Conservation (phyloP, 2,113 vertebrate species). For the Notechis scutatus region DNA sequence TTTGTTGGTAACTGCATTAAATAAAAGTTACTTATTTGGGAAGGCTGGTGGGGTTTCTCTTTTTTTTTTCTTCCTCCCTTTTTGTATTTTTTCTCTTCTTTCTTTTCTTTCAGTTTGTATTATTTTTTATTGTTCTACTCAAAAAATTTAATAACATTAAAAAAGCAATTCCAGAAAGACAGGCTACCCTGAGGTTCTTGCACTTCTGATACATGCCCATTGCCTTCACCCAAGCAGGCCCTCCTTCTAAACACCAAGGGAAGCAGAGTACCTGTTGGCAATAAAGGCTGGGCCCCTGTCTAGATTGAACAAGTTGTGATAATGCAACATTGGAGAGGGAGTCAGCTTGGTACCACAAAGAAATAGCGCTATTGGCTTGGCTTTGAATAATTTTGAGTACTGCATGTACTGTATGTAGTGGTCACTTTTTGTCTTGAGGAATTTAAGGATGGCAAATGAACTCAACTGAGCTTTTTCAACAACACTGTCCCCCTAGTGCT, state of each 20-base stretch:
- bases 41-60: neutral
- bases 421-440: neutral
- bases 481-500: neutral
- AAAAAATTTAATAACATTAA: neutral
- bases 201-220: neutral
- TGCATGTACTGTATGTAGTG: neutral
- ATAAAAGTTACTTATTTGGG: neutral
- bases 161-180: neutral
- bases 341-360: neutral
- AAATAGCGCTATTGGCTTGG: neutral
- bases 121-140: neutral
- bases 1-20: neutral
- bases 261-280: neutral
- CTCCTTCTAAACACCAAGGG: neutral
- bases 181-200: neutral
- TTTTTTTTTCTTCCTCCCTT: neutral
- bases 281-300: neutral
- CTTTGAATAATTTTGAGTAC: neutral
- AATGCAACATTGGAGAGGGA: neutral
- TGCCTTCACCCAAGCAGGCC: neutral
- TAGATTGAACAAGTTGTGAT: neutral
- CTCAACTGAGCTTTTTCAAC: neutral
- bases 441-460: neutral
- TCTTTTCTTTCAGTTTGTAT: neutral
- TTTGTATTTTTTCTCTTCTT: neutral